Base-by-base conservation (phyloP, 2,888 invertebrate species). In the Pandemis cinnamomeana region DNA sequence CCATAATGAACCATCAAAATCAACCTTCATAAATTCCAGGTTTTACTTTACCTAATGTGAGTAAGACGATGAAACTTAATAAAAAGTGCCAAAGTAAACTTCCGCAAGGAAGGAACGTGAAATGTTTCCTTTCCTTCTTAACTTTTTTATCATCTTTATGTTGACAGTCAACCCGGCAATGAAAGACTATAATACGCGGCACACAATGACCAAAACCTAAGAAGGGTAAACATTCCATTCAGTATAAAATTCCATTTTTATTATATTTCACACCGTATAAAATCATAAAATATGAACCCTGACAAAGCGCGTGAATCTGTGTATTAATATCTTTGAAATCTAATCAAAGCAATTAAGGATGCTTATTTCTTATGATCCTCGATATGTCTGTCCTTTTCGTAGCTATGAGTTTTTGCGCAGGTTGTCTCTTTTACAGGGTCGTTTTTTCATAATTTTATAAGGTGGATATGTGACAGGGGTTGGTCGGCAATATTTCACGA, bases 251-350 rank as follows among this genome's bases (percentile, higher is more conserved):
- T 84, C 85, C 84, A 84, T 83, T 84, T 86, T 89, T 85, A 87
- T 80, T 85, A 80, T 80, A 80, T 78, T 80, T 67, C 85, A 81
- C 86, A 89, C 88, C 93, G 89, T 91, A 89, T 77, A 86, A 87
- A 94, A 93, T 93, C 88, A 87, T 81, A 89, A 93, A 88, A 90
- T 94, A 93, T 93, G 90, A 91, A 89, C 88, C 88, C 87, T 89
- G 89, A 89, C 89, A 88, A 85, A 87, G 85, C 80, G 88, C 88
- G 89, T 91, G 92, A 92, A 91, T 92, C 88, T 89, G 88, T 86
- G 87, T 89, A 92, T 93, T 94, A 93, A 93, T 92, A 93, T 91
- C 91, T 93, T 94, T 92, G 92, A 92, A 93, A 94, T 93, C 88
- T 89, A 92, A 94, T 94, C 93, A 90, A 89, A 85, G 89, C 92